A percentile compares a stretch with the other conserved stretches of the same genome.
Evolutionary conservation across 2,888 invertebrate genomes (phyloP).

Genomic region (Ametastegia equiseti): DNA sequence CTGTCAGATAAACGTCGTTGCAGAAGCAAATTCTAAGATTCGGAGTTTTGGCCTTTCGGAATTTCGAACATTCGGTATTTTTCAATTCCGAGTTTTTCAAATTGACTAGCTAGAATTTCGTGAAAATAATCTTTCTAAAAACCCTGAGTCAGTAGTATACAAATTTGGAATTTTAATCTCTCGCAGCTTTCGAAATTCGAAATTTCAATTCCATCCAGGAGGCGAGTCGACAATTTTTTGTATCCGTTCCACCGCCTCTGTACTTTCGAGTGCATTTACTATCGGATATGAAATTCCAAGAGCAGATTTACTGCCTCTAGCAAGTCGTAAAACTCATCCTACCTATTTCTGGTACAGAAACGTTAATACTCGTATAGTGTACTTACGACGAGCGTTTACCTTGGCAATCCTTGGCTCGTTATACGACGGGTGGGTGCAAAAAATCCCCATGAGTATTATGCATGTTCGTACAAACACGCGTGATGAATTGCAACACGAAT

Average conservation of each 20-base stretch:
- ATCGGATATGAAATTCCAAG: slow-evolving; percentile 13
- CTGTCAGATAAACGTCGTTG: no score
- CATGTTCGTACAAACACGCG: slow-evolving; percentile 24
- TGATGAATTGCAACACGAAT: slow-evolving; percentile 66
- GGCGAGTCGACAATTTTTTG: background rate
- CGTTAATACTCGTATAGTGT: slow-evolving; percentile 60
- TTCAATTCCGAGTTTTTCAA: no score
- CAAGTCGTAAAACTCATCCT: slow-evolving; percentile 58
- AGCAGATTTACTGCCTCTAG: slow-evolving; percentile 28
- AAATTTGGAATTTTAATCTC: no score
- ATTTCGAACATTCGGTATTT: no score
- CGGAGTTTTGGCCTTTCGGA: no score
- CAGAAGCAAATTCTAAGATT: no score
- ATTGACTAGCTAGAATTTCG: no score
- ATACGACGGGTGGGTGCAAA: background rate
- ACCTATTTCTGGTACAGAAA: slow-evolving; percentile 63
- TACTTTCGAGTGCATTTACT: background rate
- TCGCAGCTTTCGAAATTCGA: no score
- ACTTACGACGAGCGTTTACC: slow-evolving; percentile 35
- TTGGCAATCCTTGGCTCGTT: slow-evolving; percentile 53
- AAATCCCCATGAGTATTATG: background rate
- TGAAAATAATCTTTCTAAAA: no score
- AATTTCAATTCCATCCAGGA: no score
- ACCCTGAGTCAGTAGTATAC: no score
- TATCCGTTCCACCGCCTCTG: background rate